A percentile compares a stretch with the other conserved stretches of the same genome.
Evolutionary conservation across 92 coral and sea anemone genomes (phyloP).

Genomic region (Epizoanthus fatuus): DNA sequence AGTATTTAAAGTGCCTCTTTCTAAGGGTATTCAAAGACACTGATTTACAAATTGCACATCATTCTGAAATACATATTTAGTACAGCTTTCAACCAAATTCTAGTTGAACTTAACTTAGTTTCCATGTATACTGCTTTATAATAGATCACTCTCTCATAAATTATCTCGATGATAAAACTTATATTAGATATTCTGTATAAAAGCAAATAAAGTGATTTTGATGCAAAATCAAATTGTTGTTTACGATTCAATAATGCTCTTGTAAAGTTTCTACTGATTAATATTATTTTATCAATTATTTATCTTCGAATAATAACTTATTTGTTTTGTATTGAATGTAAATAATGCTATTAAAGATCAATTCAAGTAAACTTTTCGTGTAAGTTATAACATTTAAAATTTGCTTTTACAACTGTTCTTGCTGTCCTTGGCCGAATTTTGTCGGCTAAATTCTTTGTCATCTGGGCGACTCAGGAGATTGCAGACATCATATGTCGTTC

Average conservation of each 20-base stretch:
- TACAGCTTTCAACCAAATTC: background rate
- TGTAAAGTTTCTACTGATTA: too few species aligned
- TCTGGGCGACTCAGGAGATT: slow-evolving; percentile 27
- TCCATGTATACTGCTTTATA: background rate
- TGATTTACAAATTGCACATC: too few species aligned
- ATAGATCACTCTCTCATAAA: background rate
- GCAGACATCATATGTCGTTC: slow-evolving; percentile 18
- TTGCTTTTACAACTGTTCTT: slow-evolving; percentile 1
- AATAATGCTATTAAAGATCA: background rate
- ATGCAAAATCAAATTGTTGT: too few species aligned
- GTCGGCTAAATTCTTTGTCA: slow-evolving; percentile 7
- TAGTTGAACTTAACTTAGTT: background rate
- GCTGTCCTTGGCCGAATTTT: background rate
- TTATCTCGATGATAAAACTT: background rate
- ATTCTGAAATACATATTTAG: background rate
- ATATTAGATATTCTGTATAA: background rate
- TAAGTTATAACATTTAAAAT: background rate
- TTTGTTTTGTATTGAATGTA: background rate
- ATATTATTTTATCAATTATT: too few species aligned
- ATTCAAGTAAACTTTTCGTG: background rate
- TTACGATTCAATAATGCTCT: too few species aligned
- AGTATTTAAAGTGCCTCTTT: too few species aligned
- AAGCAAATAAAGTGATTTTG: background rate
- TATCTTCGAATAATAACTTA: background rate
- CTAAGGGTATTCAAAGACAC: too few species aligned